Evolutionary conservation across 2,888 invertebrate genomes (phyloP).

Genomic region (Muschampia plurimacula): DNA sequence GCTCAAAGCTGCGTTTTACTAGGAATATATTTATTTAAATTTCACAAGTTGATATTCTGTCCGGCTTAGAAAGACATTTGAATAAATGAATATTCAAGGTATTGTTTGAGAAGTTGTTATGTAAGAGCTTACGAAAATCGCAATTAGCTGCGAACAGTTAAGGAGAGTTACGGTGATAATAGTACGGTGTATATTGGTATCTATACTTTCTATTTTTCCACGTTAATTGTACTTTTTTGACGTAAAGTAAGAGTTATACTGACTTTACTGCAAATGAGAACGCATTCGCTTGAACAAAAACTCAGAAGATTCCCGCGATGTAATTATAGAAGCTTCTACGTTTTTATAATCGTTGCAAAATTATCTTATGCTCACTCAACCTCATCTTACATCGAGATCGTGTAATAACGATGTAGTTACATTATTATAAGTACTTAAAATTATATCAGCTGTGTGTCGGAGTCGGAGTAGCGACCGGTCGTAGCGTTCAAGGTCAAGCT

Average conservation of each 20-base stretch:
- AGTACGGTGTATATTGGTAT: constrained; percentile 4
- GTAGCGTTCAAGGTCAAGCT: constrained; percentile 28
- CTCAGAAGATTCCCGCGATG: too few species aligned
- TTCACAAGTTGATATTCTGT: constrained; percentile 21
- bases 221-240: constrained; percentile 29
- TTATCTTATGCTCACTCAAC: constrained; percentile 9
- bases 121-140: constrained; percentile 21
- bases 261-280: background rate
- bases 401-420: constrained; percentile 18
- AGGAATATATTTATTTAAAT: constrained; percentile 40
- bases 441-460: constrained; percentile 23
- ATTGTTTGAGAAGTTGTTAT: constrained; percentile 13
- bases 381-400: constrained; percentile 6
- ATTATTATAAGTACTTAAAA: constrained; percentile 3
- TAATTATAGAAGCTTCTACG: background rate
- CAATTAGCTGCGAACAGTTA: constrained; percentile 20
- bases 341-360: constrained; percentile 5
- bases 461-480: constrained; percentile 23
- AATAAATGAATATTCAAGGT: constrained; percentile 38
- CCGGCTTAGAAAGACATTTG: constrained; percentile 28
- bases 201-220: constrained; percentile 35
- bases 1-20: constrained; percentile 42
- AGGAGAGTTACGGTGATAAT: constrained; percentile 18
- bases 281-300: background rate
- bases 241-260: constrained; percentile 13